These are phyloP conservation scores for Dione juno DNA, from an alignment of 2,888 invertebrate species.

Conservation along the genomic window DNA sequence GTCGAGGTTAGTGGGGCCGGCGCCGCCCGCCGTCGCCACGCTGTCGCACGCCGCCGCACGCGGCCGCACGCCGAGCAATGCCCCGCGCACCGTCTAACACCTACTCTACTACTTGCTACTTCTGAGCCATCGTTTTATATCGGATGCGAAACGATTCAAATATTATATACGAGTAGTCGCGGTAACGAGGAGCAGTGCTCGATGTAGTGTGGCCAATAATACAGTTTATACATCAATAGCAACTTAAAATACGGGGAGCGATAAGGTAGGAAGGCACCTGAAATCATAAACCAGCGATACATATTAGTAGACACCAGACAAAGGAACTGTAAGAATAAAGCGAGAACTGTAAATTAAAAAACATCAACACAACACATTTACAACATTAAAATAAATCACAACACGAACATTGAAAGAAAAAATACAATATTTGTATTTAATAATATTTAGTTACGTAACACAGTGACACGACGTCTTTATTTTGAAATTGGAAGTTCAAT, in stretches of 20 bases:
- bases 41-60: slow-evolving; percentile 51
- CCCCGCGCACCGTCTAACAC: slow-evolving; percentile 46
- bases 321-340: slow-evolving; percentile 41
- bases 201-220: slow-evolving; percentile 67
- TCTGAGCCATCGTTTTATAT: background rate
- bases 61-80: slow-evolving; percentile 70
- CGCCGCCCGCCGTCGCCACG: slow-evolving; percentile 67
- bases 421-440: background rate
- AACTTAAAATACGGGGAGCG: slow-evolving; percentile 62
- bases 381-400: slow-evolving; percentile 33
- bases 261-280: slow-evolving; percentile 69
- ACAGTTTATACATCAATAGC: slow-evolving; percentile 47
- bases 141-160: no score
- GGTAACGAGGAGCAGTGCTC: slow-evolving; percentile 73
- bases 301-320: slow-evolving; percentile 51
- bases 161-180: background rate
- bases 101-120: background rate
- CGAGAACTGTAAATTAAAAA: slow-evolving; percentile 43
- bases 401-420: slow-evolving; percentile 23
- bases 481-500: background rate
- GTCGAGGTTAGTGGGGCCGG: slow-evolving; percentile 79
- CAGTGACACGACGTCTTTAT: background rate
- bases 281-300: slow-evolving; percentile 64
- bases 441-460: background rate
- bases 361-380: slow-evolving; percentile 36